Percentiles rank a stretch among this genome's conserved stretches.
Evolutionary conservation across 1,140 invertebrate genomes (phyloP).

Genomic region (Zaprionus capensis): DNA sequence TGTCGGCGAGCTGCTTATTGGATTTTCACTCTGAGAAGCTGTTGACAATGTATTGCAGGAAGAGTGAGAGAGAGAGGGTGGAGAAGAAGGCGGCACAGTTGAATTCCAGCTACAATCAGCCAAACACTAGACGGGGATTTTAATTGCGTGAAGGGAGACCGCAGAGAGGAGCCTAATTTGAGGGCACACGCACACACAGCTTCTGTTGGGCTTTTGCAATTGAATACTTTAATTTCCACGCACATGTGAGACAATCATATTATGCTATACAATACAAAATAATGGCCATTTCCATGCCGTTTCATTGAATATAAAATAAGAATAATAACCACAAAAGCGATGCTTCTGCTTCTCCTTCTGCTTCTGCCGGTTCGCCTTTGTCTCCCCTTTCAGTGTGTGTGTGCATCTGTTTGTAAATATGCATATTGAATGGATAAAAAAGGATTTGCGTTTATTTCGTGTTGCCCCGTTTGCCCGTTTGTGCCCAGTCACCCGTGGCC

Average conservation of each 20-base stretch:
- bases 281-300: constrained; percentile 70
- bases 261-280: constrained; percentile 64
- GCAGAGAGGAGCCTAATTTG: constrained; percentile 23
- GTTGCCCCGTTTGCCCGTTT: constrained; percentile 47
- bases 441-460: constrained; percentile 68
- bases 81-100: not conserved
- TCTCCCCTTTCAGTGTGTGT: constrained; percentile 2
- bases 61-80: not conserved
- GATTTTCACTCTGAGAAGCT: constrained; percentile 63
- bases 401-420: constrained; percentile 45
- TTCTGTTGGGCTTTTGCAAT: not conserved
- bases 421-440: constrained; percentile 77
- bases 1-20: constrained; percentile 66
- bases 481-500: constrained; percentile 11
- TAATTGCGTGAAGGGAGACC: constrained; percentile 47
- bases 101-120: constrained; percentile 19
- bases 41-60: constrained; percentile 50
- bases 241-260: constrained; percentile 65
- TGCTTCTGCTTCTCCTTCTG: constrained; percentile 38
- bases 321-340: constrained; percentile 74
- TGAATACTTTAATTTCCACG: constrained; percentile 5
- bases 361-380: not conserved
- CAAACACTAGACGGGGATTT: constrained; percentile 24
- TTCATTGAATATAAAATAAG: constrained; percentile 74
- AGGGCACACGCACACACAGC: not conserved